phyloP scores from a whole-genome alignment of 1,140 invertebrate genomes.

The Oryctes rhinoceros region DNA sequence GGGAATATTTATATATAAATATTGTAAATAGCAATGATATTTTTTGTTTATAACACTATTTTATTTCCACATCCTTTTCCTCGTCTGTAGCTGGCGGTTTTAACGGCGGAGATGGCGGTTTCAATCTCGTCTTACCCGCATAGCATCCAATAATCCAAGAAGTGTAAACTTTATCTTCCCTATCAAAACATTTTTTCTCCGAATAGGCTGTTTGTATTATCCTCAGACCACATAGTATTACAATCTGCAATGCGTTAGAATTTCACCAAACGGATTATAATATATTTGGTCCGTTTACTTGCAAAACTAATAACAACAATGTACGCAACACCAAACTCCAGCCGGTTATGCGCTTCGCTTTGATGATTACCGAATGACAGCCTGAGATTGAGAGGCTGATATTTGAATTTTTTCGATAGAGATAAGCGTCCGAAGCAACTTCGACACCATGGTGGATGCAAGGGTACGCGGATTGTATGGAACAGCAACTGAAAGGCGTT shows the following conservation, averaged over 20 bases:
- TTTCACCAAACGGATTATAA: background rate
- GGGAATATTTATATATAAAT: too few relatives aligned
- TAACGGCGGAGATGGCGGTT: background rate
- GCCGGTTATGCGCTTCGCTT: slow-evolving; percentile 51
- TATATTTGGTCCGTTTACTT: slow-evolving; percentile 42
- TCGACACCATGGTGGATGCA: slow-evolving; percentile 59
- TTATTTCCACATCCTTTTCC: background rate
- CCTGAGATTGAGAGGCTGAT: slow-evolving; percentile 56
- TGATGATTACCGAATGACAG: slow-evolving; percentile 52
- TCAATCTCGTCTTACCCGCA: background rate
- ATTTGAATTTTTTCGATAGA: slow-evolving; percentile 56
- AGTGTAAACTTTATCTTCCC: slow-evolving; percentile 27
- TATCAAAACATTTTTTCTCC: slow-evolving; percentile 29
- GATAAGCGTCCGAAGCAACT: slow-evolving; percentile 50
- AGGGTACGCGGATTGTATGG: slow-evolving; percentile 55
- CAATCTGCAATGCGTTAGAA: background rate
- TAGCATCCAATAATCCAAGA: slow-evolving; percentile 32
- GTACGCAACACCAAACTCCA: slow-evolving; percentile 54
- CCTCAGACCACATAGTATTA: slow-evolving; percentile 5
- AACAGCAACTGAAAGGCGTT: slow-evolving; percentile 58
- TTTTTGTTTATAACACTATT: background rate
- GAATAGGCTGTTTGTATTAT: slow-evolving; percentile 17
- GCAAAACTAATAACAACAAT: slow-evolving; percentile 48
- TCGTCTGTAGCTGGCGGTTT: background rate
- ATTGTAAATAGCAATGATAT: too few relatives aligned